These are phyloP conservation scores for Xiphorhynchus elegans DNA, from an alignment of 2,113 vertebrate genomes.

Conservation along the genomic window DNA sequence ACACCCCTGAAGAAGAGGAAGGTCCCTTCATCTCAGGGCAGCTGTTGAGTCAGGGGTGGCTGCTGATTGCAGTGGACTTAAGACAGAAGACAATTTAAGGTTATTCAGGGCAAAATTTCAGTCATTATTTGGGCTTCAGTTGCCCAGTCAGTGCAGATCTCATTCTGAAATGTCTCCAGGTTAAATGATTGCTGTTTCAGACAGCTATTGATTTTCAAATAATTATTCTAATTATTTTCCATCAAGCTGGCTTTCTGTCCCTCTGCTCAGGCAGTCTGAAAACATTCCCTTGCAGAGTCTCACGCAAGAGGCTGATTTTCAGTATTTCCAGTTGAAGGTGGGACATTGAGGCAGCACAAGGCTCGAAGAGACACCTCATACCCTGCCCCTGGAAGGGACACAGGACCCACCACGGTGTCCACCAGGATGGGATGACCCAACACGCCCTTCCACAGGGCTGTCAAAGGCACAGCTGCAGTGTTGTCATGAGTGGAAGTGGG, in stretches of 20 bases:
- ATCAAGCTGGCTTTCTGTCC: background rate
- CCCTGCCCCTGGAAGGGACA: background rate
- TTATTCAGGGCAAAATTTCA: background rate
- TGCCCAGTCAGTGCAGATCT: background rate
- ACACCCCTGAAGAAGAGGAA: background rate
- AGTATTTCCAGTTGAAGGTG: background rate
- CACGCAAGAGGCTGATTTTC: background rate
- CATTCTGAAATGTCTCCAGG: background rate
- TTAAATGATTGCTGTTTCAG: constrained; percentile 27
- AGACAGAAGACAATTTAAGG: background rate
- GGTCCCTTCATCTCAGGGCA: background rate
- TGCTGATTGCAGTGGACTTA: background rate
- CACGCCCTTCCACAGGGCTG: background rate
- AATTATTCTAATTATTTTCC: constrained; percentile 36
- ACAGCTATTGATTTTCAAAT: constrained; percentile 43
- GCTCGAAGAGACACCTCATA: background rate
- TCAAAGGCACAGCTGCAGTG: background rate
- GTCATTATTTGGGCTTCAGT: background rate
- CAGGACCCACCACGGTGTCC: accelerated
- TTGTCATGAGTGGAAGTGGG: background rate
- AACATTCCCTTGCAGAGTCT: background rate
- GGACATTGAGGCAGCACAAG: background rate
- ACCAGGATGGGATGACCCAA: background rate
- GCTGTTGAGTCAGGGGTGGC: background rate
- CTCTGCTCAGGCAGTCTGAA: background rate